Percentiles rank a stretch among this genome's conserved stretches.
Evolutionary conservation across 2,113 vertebrate genomes (phyloP).

Genomic region (Puffinus mauretanicus): DNA sequence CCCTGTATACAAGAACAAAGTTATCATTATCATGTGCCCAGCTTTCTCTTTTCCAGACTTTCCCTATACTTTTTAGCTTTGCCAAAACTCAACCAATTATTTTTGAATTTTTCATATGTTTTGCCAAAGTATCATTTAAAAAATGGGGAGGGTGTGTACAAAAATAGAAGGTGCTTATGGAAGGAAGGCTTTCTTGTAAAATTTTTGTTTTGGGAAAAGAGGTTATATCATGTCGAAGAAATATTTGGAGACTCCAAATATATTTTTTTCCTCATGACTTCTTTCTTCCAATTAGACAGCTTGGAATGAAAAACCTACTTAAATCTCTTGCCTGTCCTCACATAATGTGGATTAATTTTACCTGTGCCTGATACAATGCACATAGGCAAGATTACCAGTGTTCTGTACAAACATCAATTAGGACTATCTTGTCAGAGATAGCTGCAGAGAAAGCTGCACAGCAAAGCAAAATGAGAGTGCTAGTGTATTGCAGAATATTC

Average conservation of each 20-base stretch:
- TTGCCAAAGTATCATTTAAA: not conserved
- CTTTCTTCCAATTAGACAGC: not conserved
- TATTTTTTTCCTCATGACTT: not conserved
- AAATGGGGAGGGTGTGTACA: not conserved
- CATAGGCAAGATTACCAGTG: not conserved
- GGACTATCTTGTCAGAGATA: not conserved
- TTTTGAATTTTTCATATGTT: not conserved
- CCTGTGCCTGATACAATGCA: not conserved
- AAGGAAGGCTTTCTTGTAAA: not conserved
- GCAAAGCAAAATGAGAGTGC: not conserved
- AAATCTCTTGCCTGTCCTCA: not conserved
- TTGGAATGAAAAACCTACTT: not conserved
- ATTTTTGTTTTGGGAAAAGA: not conserved
- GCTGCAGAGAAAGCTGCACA: not conserved
- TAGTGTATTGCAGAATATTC: not conserved
- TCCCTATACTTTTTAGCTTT: not conserved
- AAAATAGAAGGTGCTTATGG: not conserved
- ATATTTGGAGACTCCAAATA: not conserved
- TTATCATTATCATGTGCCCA: not conserved
- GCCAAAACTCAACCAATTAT: not conserved
- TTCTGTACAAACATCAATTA: not conserved
- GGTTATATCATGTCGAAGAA: not conserved
- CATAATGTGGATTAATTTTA: not conserved
- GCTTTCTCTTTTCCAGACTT: not conserved
- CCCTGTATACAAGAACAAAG: not conserved